Percentiles rank a stretch among this genome's conserved stretches.
These are phyloP conservation scores for Panopea generosa DNA, from an alignment of 2,888 invertebrate species.

Conservation along the genomic window DNA sequence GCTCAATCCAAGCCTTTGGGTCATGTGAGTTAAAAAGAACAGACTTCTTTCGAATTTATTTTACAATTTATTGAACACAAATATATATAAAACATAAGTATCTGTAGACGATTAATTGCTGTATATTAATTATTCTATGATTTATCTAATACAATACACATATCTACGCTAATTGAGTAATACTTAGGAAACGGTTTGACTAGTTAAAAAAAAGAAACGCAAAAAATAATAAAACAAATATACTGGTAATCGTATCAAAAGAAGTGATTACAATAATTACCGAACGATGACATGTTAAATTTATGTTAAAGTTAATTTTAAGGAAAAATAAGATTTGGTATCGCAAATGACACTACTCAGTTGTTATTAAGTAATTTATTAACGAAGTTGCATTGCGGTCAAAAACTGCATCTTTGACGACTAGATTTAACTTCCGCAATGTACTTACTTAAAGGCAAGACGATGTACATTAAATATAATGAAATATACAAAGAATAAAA, in stretches of 20 bases:
- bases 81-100: slow-evolving; percentile 37
- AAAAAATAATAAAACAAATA: neutral
- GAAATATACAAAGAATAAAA: slow-evolving; percentile 45
- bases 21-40: no score
- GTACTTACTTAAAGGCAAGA: neutral
- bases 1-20: no score
- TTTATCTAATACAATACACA: slow-evolving; percentile 35
- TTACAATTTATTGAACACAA: slow-evolving; percentile 46
- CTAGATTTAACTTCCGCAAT: no score
- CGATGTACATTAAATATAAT: slow-evolving; percentile 34
- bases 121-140: slow-evolving; percentile 6
- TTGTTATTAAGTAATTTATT: neutral
- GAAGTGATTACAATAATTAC: neutral
- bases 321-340: neutral
- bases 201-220: neutral
- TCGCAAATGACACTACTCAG: neutral
- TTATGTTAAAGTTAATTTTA: neutral
- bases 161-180: slow-evolving; percentile 16
- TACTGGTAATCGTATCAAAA: neutral
- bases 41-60: no score
- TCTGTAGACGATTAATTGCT: slow-evolving; percentile 33
- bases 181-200: neutral
- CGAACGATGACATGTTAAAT: neutral
- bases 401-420: no score
- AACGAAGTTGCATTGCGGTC: no score